Percentiles rank a stretch among this genome's conserved stretches.
These are phyloP conservation scores for Capreolus pygargus DNA, from an alignment of 2,113 vertebrate genomes.

Conservation along the genomic window DNA sequence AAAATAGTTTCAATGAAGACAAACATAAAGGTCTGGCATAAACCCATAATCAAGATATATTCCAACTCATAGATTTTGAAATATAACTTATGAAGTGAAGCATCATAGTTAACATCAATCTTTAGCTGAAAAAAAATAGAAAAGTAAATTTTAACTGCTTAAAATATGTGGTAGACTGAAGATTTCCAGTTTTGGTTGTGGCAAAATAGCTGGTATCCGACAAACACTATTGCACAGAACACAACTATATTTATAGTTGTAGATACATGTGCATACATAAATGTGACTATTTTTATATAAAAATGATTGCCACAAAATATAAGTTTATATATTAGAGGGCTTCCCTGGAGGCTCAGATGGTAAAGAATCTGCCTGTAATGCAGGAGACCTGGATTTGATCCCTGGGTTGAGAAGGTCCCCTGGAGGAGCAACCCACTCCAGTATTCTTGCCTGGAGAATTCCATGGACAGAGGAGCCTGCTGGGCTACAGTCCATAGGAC, in stretches of 20 bases:
- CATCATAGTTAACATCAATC: neutral
- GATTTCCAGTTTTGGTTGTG: neutral
- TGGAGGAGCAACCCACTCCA: neutral
- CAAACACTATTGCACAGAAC: neutral
- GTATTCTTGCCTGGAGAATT: neutral
- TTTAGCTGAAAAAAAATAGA: neutral
- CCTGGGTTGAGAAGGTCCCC: neutral
- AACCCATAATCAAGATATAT: constrained; percentile 13
- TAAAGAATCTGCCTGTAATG: neutral
- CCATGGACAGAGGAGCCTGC: neutral
- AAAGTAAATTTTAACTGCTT: constrained; percentile 34
- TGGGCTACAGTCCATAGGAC: neutral
- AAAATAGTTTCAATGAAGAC: constrained; percentile 15
- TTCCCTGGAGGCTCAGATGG: neutral
- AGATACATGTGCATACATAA: neutral
- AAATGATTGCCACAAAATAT: neutral
- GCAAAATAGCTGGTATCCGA: neutral
- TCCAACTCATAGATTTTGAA: neutral
- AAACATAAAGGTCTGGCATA: neutral
- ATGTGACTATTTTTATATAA: neutral
- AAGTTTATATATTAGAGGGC: neutral
- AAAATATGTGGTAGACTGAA: neutral
- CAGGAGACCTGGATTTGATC: neutral
- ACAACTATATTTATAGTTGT: neutral
- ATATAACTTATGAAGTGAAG: neutral